A percentile compares a stretch with the other conserved stretches of the same genome.
phyloP scores from a whole-genome alignment of 1,140 invertebrate species.

The Lucilia sericata region DNA sequence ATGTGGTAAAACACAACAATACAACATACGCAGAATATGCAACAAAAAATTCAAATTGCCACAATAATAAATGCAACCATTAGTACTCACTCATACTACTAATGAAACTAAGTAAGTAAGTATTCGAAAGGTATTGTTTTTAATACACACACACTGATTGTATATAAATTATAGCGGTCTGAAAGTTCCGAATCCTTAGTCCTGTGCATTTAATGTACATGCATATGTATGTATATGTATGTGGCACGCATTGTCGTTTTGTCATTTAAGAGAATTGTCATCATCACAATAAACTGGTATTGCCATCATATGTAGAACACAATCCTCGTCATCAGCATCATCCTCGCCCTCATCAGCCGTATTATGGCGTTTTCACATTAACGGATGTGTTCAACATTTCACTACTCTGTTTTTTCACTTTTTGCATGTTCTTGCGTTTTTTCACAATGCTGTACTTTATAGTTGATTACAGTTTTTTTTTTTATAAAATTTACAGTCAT shows the following conservation, averaged over 20 bases:
- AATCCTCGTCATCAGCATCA: constrained; percentile 29
- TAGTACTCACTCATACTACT: neutral
- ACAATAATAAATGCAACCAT: neutral
- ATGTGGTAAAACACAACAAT: constrained; percentile 20
- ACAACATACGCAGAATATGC: neutral
- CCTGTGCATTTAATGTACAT: too few species aligned
- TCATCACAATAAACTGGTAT: neutral
- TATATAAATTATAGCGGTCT: too few species aligned
- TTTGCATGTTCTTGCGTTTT: constrained; percentile 39
- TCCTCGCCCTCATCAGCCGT: neutral
- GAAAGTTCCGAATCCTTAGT: too few species aligned
- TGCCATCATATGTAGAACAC: neutral
- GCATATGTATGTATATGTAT: too few species aligned
- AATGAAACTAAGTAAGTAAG: too few species aligned
- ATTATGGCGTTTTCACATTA: constrained; percentile 20
- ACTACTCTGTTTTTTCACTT: neutral
- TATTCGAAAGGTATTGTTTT: too few species aligned
- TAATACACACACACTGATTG: too few species aligned
- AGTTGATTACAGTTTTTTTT: constrained; percentile 40
- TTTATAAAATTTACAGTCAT: constrained; percentile 47
- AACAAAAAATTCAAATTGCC: neutral
- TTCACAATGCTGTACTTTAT: constrained; percentile 45
- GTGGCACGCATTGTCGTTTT: neutral
- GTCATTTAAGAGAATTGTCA: neutral
- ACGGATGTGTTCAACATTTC: constrained; percentile 46